phyloP scores from a whole-genome alignment of 2,888 invertebrate species.

The Tribolium freemani region DNA sequence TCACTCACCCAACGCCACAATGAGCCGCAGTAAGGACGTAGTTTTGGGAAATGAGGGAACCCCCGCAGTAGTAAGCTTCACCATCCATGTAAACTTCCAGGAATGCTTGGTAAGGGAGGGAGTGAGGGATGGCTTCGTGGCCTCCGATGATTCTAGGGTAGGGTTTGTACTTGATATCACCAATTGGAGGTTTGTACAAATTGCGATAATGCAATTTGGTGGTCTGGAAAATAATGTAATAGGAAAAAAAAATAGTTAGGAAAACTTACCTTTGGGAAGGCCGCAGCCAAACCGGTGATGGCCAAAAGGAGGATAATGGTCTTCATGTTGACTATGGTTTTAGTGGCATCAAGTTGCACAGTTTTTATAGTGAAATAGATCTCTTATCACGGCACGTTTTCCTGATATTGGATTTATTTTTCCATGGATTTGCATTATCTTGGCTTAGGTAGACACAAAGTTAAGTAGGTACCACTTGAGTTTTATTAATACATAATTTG shows the following conservation, averaged over 20 bases:
- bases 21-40: constrained; percentile 48
- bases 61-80: constrained; percentile 45
- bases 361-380: background rate
- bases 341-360: background rate
- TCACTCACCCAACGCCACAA: constrained; percentile 43
- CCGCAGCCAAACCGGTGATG: constrained; percentile 3
- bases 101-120: constrained; percentile 46
- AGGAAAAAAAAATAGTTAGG: background rate
- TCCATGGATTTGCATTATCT: background rate
- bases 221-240: background rate
- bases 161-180: background rate
- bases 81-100: constrained; percentile 3
- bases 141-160: constrained; percentile 46
- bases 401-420: background rate
- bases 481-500: background rate
- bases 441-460: background rate
- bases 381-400: background rate
- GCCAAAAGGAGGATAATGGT: background rate
- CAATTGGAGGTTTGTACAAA: background rate
- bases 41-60: constrained; percentile 43
- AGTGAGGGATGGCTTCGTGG: constrained; percentile 46
- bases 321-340: background rate
- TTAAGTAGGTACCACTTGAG: background rate
- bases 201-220: background rate
- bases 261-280: background rate